These are phyloP conservation scores for Lordiphosa fenestrarum DNA, from an alignment of 2,888 invertebrate species.

Conservation along the genomic window DNA sequence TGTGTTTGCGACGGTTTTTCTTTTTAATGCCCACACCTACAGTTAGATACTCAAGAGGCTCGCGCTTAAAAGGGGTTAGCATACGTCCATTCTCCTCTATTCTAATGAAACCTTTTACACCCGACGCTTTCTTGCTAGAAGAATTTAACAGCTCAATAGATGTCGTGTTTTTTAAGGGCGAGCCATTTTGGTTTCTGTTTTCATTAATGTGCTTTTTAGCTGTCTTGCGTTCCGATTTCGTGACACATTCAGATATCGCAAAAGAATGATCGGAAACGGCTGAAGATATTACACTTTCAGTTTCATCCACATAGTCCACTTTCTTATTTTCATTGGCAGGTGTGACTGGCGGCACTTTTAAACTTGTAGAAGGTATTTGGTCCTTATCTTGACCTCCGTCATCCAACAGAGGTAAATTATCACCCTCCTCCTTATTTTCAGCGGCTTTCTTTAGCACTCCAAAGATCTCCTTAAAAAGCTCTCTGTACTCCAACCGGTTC, in stretches of 20 bases:
- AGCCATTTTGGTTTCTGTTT: conserved; percentile 76
- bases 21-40: conserved; percentile 85
- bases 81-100: conserved; percentile 80
- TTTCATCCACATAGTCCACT: conserved; percentile 82
- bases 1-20: conserved; percentile 86
- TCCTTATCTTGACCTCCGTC: conserved; percentile 80
- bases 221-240: conserved; percentile 82
- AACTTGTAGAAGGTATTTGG: conserved; percentile 11
- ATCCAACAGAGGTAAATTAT: conserved; percentile 87
- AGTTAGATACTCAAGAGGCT: conserved; percentile 88
- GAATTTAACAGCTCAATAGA: conserved; percentile 45
- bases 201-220: conserved; percentile 78
- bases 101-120: conserved; percentile 37
- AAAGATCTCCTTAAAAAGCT: conserved; percentile 91
- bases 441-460: conserved; percentile 91
- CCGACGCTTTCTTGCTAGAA: conserved; percentile 20
- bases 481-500: conserved; percentile 90
- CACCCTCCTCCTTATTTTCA: conserved; percentile 90
- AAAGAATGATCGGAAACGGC: conserved; percentile 87
- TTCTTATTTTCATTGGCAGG: conserved; percentile 85
- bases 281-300: conserved; percentile 88
- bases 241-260: conserved; percentile 85
- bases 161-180: conserved; percentile 48
- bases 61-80: conserved; percentile 85
- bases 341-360: conserved; percentile 85